Evolutionary conservation across 2,113 vertebrate species (phyloP).

Genomic region (Cololabis saira): DNA sequence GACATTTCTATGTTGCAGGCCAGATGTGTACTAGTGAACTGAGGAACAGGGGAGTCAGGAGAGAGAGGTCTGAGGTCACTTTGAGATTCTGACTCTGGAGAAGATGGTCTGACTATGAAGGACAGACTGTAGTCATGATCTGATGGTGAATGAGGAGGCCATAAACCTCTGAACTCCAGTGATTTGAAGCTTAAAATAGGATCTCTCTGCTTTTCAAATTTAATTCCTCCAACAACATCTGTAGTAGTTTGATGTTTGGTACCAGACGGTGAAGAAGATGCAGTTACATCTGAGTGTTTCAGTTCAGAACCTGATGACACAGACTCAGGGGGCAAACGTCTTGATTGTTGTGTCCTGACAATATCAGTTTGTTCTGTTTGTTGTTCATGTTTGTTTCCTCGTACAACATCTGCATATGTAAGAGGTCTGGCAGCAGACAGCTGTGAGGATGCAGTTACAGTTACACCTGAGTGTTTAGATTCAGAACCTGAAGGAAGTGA

Average conservation of each 20-base stretch:
- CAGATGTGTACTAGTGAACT: constrained; percentile 3
- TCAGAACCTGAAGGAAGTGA: constrained; percentile 1
- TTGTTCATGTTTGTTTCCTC: background rate
- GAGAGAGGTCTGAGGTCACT: constrained; percentile 18
- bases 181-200: background rate
- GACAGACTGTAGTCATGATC: background rate
- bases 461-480: background rate
- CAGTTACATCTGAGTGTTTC: background rate
- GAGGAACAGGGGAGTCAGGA: constrained; percentile 50
- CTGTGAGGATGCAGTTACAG: no score
- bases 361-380: background rate
- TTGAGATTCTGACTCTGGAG: constrained; percentile 3
- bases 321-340: background rate
- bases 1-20: background rate
- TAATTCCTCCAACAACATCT: constrained; percentile 11
- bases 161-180: background rate
- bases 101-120: background rate
- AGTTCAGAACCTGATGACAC: background rate
- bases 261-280: background rate
- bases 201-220: background rate
- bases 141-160: background rate
- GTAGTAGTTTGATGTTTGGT: constrained; percentile 15
- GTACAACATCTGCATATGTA: constrained; percentile 37
- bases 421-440: background rate
- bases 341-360: background rate